A percentile compares a stretch with the other conserved stretches of the same genome.
Evolutionary conservation across 2,113 vertebrate genomes (phyloP).

Genomic region (Scophthalmus maximus): DNA sequence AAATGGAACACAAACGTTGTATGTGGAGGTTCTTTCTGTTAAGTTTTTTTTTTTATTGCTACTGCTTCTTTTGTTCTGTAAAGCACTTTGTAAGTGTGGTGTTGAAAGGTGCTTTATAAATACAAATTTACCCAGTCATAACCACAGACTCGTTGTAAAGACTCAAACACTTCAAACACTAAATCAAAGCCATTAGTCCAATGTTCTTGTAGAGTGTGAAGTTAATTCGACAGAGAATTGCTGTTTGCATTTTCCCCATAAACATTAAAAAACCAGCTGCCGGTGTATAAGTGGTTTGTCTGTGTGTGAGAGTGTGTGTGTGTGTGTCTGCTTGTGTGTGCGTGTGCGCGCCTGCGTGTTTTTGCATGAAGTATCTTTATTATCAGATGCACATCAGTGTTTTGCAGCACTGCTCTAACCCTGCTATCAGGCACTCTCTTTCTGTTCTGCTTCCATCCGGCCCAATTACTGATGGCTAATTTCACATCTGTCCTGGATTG

Average conservation of each 20-base stretch:
- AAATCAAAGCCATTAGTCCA: slow-evolving; percentile 63
- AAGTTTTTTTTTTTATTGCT: slow-evolving; percentile 43
- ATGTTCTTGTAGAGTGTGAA: slow-evolving; percentile 58
- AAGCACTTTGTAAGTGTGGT: slow-evolving; percentile 39
- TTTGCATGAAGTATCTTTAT: slow-evolving; percentile 67
- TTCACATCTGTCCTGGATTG: slow-evolving; percentile 72
- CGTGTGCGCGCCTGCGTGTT: slow-evolving; percentile 24
- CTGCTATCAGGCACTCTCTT: slow-evolving; percentile 44
- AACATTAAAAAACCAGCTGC: slow-evolving; percentile 71
- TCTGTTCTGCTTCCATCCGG: slow-evolving; percentile 56
- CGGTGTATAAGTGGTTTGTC: slow-evolving; percentile 52
- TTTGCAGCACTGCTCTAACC: slow-evolving; percentile 49
- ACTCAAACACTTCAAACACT: slow-evolving; percentile 47
- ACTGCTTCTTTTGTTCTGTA: slow-evolving; percentile 25
- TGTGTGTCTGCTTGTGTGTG: slow-evolving; percentile 29
- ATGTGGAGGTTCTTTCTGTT: slow-evolving; percentile 33
- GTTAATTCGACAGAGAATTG: slow-evolving; percentile 55
- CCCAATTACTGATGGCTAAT: slow-evolving; percentile 69
- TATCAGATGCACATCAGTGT: slow-evolving; percentile 60
- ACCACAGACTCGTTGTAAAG: slow-evolving; percentile 35
- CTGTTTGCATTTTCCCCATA: slow-evolving; percentile 58
- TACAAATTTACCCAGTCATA: slow-evolving; percentile 38
- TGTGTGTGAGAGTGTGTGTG: slow-evolving; percentile 24
- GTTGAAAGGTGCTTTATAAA: slow-evolving; percentile 52
- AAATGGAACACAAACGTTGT: slow-evolving; percentile 37